Conservation (phyloP, 2,113 vertebrate species). For the Sardina pilchardus region DNA sequence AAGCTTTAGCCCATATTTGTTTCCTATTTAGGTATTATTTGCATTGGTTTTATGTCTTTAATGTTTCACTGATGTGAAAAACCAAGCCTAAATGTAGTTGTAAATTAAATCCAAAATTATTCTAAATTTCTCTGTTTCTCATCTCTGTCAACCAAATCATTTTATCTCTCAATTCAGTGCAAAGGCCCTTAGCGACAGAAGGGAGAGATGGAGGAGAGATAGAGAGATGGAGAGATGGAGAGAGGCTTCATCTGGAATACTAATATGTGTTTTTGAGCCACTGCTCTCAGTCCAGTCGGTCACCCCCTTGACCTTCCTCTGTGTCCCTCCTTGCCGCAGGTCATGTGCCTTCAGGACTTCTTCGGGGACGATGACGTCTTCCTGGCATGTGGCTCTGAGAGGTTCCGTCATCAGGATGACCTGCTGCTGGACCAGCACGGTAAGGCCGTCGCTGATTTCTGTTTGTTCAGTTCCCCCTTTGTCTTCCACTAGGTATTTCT, state of each 20-base stretch:
- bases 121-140: no score
- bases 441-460: slow-evolving; percentile 57
- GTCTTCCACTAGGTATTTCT: neutral
- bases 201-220: no score
- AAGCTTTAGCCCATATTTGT: neutral
- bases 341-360: slow-evolving; percentile 95
- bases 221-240: no score
- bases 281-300: neutral
- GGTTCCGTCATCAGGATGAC: slow-evolving; percentile 96
- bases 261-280: neutral
- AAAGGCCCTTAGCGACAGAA: no score
- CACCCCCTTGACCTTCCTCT: neutral
- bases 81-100: no score
- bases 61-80: no score
- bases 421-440: slow-evolving; percentile 93
- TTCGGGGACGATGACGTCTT: slow-evolving; percentile 96
- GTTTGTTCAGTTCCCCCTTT: neutral
- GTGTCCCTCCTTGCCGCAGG: slow-evolving; percentile 65
- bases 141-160: no score
- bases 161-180: no score
- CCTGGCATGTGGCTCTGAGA: slow-evolving; percentile 94
- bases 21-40: neutral
- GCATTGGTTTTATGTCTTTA: neutral
- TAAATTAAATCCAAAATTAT: no score
- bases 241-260: neutral